Percentiles rank a stretch among this genome's conserved stretches.
Evolutionary conservation across 2,888 invertebrate genomes (phyloP).

Genomic region (Coelopa pilipes): DNA sequence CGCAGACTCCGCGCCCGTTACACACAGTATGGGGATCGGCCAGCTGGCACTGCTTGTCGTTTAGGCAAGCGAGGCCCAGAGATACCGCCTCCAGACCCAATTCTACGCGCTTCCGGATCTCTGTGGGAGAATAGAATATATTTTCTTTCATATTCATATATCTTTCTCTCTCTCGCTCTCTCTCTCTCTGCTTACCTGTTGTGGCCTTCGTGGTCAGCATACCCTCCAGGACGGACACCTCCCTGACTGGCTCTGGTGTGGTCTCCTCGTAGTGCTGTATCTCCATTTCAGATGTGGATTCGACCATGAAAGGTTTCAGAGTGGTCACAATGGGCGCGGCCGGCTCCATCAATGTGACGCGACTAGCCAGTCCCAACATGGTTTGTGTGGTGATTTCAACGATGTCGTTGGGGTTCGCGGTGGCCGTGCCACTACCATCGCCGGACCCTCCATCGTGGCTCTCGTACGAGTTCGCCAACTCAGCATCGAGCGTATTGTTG

Average conservation of each 20-base stretch:
- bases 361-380: constrained; percentile 63
- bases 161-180: background rate
- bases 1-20: constrained; percentile 72
- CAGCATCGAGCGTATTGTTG: constrained; percentile 41
- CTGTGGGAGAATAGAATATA: constrained; percentile 38
- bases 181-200: constrained; percentile 40
- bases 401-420: constrained; percentile 58
- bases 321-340: constrained; percentile 61
- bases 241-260: constrained; percentile 51
- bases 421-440: constrained; percentile 43
- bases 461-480: constrained; percentile 39
- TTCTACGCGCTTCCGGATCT: constrained; percentile 65
- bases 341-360: constrained; percentile 69
- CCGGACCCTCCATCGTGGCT: constrained; percentile 27
- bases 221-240: constrained; percentile 39
- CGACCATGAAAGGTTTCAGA: constrained; percentile 54
- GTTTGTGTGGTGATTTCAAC: constrained; percentile 65
- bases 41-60: constrained; percentile 81
- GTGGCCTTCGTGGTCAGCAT: constrained; percentile 49
- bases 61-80: constrained; percentile 79
- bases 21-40: constrained; percentile 84
- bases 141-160: too few relatives aligned
- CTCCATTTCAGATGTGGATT: constrained; percentile 40
- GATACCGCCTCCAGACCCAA: constrained; percentile 71
- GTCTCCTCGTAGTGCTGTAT: constrained; percentile 45